Evolutionary conservation across 2,888 invertebrate species (phyloP).

Genomic region (Salticus scenicus): DNA sequence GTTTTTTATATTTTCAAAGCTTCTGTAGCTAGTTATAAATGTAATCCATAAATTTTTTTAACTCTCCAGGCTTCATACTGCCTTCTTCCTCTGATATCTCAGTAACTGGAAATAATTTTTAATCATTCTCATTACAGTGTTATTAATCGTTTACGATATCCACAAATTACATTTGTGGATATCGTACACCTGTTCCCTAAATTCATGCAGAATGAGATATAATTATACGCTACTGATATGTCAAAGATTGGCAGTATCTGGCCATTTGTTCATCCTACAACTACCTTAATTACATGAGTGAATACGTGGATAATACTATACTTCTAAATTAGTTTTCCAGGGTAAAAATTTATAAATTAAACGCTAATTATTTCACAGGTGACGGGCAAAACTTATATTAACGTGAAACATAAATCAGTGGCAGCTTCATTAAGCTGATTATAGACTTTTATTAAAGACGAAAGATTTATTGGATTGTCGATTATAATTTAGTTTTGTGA

Average conservation of each 20-base stretch:
- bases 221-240: neutral
- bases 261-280: neutral
- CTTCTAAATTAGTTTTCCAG: neutral
- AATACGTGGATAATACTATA: neutral
- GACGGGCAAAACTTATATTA: neutral
- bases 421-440: neutral
- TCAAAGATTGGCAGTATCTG: neutral
- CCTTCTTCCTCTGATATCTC: no score
- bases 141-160: neutral
- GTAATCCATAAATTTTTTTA: no score
- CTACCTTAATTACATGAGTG: constrained; percentile 1
- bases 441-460: neutral
- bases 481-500: neutral
- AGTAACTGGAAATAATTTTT: no score
- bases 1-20: no score
- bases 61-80: no score
- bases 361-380: neutral
- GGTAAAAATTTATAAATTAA: neutral
- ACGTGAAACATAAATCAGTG: neutral
- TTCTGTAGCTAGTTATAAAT: no score
- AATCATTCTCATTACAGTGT: neutral
- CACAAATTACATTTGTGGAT: neutral
- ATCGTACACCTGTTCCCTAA: neutral
- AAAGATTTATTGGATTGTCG: neutral
- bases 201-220: neutral